Evolutionary conservation across 2,888 invertebrate genomes (phyloP).

Genomic region (Amorpha juglandis): DNA sequence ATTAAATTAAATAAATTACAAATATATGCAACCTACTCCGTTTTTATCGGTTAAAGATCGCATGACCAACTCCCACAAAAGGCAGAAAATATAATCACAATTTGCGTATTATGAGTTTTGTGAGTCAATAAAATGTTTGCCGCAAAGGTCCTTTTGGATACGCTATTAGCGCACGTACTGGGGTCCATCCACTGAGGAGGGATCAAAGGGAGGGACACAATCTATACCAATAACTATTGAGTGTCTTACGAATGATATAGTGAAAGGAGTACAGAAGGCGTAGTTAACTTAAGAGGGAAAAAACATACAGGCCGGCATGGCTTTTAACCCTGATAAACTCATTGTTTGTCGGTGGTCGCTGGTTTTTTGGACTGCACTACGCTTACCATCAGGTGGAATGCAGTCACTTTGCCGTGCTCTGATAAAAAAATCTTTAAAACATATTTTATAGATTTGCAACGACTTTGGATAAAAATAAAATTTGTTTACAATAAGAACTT

Average conservation of each 20-base stretch:
- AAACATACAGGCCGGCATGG: no score
- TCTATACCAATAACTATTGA: slow-evolving; percentile 16
- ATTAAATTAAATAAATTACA: no score
- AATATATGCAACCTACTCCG: background rate
- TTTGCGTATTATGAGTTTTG: background rate
- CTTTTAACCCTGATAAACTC: no score
- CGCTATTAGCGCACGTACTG: slow-evolving; percentile 12
- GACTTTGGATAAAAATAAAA: no score
- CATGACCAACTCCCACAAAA: background rate
- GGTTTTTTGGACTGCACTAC: no score
- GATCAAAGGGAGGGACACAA: slow-evolving; percentile 18
- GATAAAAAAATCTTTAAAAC: no score
- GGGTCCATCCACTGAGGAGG: background rate
- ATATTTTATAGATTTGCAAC: no score
- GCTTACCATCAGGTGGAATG: no score
- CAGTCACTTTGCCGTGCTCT: no score
- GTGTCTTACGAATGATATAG: background rate
- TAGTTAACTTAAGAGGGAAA: no score
- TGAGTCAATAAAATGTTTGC: slow-evolving; percentile 10
- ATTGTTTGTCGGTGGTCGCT: no score
- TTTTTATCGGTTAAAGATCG: background rate
- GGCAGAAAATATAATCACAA: background rate
- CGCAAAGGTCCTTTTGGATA: slow-evolving; percentile 15
- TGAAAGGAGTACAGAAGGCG: background rate
- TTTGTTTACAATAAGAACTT: no score